Percentiles rank a stretch among this genome's conserved stretches.
phyloP scores from a whole-genome alignment of 1,140 invertebrate genomes.

The Drosophila sturtevanti region DNA sequence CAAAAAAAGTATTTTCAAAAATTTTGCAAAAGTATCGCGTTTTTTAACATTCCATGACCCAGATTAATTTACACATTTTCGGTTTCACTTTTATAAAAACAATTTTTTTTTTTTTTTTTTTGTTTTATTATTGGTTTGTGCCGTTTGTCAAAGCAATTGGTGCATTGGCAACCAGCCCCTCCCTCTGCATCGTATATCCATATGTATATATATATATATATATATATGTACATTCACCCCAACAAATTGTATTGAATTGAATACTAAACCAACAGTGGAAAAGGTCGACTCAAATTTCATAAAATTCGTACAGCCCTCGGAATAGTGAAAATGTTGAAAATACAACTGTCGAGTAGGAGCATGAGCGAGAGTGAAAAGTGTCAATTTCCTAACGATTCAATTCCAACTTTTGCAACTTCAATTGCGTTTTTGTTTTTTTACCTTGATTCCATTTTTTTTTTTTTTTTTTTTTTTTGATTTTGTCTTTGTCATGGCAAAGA shows the following conservation, averaged over 20 bases:
- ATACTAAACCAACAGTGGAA: neutral
- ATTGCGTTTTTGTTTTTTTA: conserved; percentile 50
- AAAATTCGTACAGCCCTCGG: conserved; percentile 25
- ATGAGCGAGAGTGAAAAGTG: conserved; percentile 40
- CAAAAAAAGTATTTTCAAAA: too few species aligned
- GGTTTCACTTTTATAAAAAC: conserved; percentile 23
- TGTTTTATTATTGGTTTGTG: conserved; percentile 54
- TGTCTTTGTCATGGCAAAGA: conserved; percentile 40
- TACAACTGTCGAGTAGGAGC: neutral
- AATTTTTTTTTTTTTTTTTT: too few species aligned
- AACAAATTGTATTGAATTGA: neutral
- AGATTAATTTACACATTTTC: conserved; percentile 47
- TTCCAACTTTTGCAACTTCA: conserved; percentile 60
- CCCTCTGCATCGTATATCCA: neutral
- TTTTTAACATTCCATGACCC: neutral
- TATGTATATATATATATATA: too few species aligned
- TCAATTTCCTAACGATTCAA: conserved; percentile 75
- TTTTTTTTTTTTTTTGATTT: conserved; percentile 38
- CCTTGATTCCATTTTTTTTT: conserved; percentile 24
- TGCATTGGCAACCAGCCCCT: neutral
- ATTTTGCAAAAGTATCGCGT: too few species aligned
- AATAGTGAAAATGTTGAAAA: too few species aligned
- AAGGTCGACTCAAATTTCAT: conserved; percentile 43
- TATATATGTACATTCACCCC: neutral
- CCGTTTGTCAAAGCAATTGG: conserved; percentile 66